These are phyloP conservation scores for Porites evermanni DNA, from an alignment of 92 coral and sea anemone genomes.

Conservation along the genomic window DNA sequence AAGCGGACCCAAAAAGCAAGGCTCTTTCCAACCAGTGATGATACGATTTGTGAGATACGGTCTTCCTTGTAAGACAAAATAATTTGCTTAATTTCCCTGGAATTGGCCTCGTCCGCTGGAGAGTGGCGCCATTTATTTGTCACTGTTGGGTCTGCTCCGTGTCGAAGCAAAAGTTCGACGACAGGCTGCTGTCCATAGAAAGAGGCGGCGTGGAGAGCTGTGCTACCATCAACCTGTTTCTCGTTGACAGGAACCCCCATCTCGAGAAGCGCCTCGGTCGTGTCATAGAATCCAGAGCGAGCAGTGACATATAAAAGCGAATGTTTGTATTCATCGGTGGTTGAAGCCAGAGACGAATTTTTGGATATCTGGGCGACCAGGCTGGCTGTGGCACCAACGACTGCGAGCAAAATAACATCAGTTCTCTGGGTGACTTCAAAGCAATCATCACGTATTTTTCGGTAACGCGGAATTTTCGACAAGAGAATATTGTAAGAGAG, in stretches of 20 bases:
- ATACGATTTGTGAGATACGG: constrained; percentile 39
- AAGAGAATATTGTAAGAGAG: constrained; percentile 59
- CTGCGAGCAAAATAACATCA: constrained; percentile 64
- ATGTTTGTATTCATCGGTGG: constrained; percentile 55
- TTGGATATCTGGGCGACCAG: constrained; percentile 34
- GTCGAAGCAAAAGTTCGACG: constrained; percentile 55
- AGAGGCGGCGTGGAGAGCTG: constrained; percentile 77
- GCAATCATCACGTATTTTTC: background rate
- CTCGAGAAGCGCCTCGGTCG: constrained; percentile 44
- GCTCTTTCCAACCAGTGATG: constrained; percentile 23
- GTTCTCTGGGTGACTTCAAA: constrained; percentile 4
- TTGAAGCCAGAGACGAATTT: constrained; percentile 1
- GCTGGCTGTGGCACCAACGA: constrained; percentile 52
- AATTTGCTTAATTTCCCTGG: constrained; percentile 13
- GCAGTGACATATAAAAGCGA: constrained; percentile 61
- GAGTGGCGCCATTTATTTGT: constrained; percentile 50
- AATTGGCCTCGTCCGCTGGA: constrained; percentile 44
- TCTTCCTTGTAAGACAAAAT: constrained; percentile 57
- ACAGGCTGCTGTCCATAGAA: constrained; percentile 57
- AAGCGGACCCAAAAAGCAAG: constrained; percentile 43
- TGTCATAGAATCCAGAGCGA: constrained; percentile 73
- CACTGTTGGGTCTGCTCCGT: constrained; percentile 63
- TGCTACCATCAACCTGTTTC: constrained; percentile 63
- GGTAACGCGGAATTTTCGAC: constrained; percentile 40
- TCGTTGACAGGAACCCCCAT: constrained; percentile 57